A percentile compares a stretch with the other conserved stretches of the same genome.
Conservation (phyloP, 1,140 invertebrate genomes). For the Drosophila funebris region DNA sequence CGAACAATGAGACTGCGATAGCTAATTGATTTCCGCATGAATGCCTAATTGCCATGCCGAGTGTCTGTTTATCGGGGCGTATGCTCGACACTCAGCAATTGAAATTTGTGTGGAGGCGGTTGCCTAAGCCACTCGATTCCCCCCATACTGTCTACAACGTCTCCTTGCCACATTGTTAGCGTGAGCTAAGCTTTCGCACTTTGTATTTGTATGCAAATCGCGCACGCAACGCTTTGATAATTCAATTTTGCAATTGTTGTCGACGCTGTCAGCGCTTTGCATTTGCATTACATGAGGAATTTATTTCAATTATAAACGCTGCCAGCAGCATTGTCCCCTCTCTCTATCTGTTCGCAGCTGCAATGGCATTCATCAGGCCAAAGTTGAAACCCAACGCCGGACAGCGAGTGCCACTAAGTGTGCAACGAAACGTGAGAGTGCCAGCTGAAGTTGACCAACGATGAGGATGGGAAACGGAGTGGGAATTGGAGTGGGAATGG, state of each 20-base stretch:
- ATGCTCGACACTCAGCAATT: slow-evolving; percentile 5
- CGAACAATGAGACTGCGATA: not conserved
- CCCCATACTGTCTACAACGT: too few relatives aligned
- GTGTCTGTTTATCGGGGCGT: slow-evolving; percentile 39
- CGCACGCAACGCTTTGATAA: slow-evolving; percentile 61
- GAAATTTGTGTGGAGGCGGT: not conserved
- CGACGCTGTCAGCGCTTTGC: slow-evolving; percentile 57
- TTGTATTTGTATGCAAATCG: slow-evolving; percentile 45
- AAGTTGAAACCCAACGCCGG: not conserved
- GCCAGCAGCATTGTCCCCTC: slow-evolving; percentile 14
- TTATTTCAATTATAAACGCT: slow-evolving; percentile 71
- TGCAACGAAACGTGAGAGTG: slow-evolving; percentile 45
- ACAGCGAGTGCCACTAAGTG: slow-evolving; percentile 33
- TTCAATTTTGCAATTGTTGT: slow-evolving; percentile 72
- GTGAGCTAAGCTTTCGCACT: not conserved
- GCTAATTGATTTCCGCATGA: slow-evolving; percentile 66
- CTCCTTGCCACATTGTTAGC: too few relatives aligned
- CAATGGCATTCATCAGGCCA: not conserved
- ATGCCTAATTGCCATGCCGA: slow-evolving; percentile 50
- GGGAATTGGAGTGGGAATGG: not conserved
- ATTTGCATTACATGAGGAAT: slow-evolving; percentile 67
- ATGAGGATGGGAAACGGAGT: slow-evolving; percentile 15
- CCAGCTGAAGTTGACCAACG: slow-evolving; percentile 57
- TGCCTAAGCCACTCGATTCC: not conserved
- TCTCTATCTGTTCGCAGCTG: not conserved